These are phyloP conservation scores for Serrognathus titanus DNA, from an alignment of 2,888 invertebrate genomes.

Conservation along the genomic window DNA sequence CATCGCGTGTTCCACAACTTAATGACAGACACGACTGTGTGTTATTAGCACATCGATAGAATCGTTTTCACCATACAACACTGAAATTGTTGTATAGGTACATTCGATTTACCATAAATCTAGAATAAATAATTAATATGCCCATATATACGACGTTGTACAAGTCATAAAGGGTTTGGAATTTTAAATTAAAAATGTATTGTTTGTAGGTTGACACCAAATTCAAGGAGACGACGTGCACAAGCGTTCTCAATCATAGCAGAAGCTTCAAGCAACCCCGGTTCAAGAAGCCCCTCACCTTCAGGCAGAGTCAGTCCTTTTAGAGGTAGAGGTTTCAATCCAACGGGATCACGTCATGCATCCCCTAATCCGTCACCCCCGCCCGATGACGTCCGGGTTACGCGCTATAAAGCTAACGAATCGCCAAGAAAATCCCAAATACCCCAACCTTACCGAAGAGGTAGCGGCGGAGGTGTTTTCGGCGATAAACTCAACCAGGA, in stretches of 20 bases:
- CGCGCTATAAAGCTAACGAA: slow-evolving; percentile 3
- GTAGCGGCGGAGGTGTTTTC: slow-evolving; percentile 28
- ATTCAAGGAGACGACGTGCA: slow-evolving; percentile 38
- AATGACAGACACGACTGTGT: no score
- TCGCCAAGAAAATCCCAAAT: slow-evolving; percentile 22
- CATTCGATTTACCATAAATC: no score
- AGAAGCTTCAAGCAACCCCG: slow-evolving; percentile 37
- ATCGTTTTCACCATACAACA: no score
- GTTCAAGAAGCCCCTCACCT: slow-evolving; percentile 42
- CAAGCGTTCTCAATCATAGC: slow-evolving; percentile 48
- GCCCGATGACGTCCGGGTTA: slow-evolving; percentile 18
- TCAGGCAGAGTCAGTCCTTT: slow-evolving; percentile 47
- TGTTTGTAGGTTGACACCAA: slow-evolving; percentile 32
- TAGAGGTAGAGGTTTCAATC: slow-evolving; percentile 47
- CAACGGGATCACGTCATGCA: slow-evolving; percentile 44
- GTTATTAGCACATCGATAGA: no score
- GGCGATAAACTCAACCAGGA: slow-evolving; percentile 34
- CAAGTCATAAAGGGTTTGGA: no score
- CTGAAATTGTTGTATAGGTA: no score
- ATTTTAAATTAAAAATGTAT: no score
- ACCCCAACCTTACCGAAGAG: slow-evolving; percentile 21
- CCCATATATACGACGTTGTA: no score
- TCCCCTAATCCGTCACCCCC: slow-evolving; percentile 42
- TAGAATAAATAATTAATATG: no score
- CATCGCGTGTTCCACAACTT: no score